Conservation (phyloP, 2,797 vertebrate species). For the Octomys mimax region DNA sequence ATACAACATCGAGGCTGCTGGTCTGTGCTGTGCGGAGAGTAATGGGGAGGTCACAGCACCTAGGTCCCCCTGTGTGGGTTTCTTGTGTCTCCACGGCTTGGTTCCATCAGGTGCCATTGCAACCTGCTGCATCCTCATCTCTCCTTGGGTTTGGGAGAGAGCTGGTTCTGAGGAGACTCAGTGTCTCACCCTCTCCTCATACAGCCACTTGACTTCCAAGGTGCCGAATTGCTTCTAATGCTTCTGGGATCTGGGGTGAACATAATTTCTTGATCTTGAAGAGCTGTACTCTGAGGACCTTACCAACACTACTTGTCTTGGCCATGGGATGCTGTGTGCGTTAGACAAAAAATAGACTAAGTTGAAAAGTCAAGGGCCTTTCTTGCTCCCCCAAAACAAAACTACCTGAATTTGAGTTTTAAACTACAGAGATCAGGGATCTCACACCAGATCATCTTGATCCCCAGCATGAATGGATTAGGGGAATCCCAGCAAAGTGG, state of each 20-base stretch:
- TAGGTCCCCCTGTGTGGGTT: neutral
- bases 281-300: neutral
- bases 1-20: fast-evolving
- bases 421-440: neutral
- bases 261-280: neutral
- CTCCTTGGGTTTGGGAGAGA: neutral
- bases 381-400: neutral
- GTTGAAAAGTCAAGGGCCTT: neutral
- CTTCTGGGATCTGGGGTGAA: neutral
- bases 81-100: too few species aligned
- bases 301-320: neutral
- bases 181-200: neutral
- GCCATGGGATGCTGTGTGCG: neutral
- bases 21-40: neutral
- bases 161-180: neutral
- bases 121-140: neutral
- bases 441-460: neutral
- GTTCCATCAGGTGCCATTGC: neutral
- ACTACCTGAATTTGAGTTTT: neutral
- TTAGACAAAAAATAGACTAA: neutral
- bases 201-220: neutral
- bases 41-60: neutral
- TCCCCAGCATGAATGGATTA: neutral
- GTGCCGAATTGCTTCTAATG: neutral
- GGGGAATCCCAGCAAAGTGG: neutral